Base-by-base conservation (phyloP, 2,888 invertebrate genomes). In the Thalpophila matura region DNA sequence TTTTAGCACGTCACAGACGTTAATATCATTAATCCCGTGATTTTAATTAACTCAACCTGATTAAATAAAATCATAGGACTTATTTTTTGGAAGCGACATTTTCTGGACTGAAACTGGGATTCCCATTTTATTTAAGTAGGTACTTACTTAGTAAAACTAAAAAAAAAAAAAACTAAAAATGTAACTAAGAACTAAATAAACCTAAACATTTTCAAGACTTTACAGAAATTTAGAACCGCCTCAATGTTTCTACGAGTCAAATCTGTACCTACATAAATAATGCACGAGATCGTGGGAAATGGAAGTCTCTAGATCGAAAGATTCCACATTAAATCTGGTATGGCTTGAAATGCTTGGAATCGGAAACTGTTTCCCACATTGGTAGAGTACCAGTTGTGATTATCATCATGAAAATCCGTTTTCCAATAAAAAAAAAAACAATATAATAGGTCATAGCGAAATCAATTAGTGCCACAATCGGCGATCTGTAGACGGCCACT, bases 401-500 rank as follows among this genome's bases (percentile, higher is more conserved):
- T 51, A 46, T 0, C 1, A 20, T 20, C 7, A 31, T 1, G 5
- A 27, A 38, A 37, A 4, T 18, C 6, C 1, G 18, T 20, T n/a
- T n/a, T 7, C 4, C 9, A 9, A 0, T 27, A 47, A 43, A 26
- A 35, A 20, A 43, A 10, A 33, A 3, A 14, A 29, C 16, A 2
- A 47, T 4, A n/a, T n/a, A n/a, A n/a, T 10, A 31, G 16, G 24
- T 5, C 12, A 37, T 14, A 29, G 24, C 76, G 55, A 78, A 60
- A 87, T 88, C 83, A 88, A 89, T 88, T 86, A 88, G 81, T 86
- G 80, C 84, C 83, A 82, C 85, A 87, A 89, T 87, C 79, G 79
- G 59, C 79, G 64, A 53, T 47, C n/a, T n/a, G n/a, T n/a, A 66
- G 68, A 72, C 72, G 70, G 80, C 74, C 81, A 81, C 82, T 83